Percentiles rank a stretch among this genome's conserved stretches.
Evolutionary conservation across 92 coral and sea anemone genomes (phyloP).

Genomic region (Siderastrea siderea): DNA sequence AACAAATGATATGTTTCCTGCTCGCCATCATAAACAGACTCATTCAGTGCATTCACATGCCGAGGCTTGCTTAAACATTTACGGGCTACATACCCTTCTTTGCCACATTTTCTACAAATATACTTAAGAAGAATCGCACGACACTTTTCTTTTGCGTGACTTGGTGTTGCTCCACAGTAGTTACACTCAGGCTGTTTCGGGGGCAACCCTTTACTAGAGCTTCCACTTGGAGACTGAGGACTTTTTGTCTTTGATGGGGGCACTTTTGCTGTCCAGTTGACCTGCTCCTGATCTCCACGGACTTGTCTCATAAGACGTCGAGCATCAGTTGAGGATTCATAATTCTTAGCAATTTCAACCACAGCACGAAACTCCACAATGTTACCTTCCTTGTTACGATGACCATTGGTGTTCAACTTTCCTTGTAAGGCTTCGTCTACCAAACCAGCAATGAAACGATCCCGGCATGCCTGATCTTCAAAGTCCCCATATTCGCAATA

Average conservation of each 20-base stretch:
- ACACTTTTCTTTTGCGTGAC: slow-evolving; percentile 21
- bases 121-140: slow-evolving; percentile 11
- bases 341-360: slow-evolving; percentile 28
- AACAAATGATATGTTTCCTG: slow-evolving; percentile 33
- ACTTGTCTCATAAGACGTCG: slow-evolving; percentile 10
- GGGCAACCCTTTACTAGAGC: too few relatives aligned
- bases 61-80: slow-evolving; percentile 29
- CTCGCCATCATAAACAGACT: slow-evolving; percentile 33
- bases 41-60: slow-evolving; percentile 13
- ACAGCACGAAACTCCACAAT: slow-evolving; percentile 16
- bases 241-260: too few relatives aligned
- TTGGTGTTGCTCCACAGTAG: too few relatives aligned
- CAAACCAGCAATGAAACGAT: slow-evolving; percentile 51
- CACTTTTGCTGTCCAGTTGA: too few relatives aligned
- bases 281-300: neutral
- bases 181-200: too few relatives aligned
- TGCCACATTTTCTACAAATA: slow-evolving; percentile 36
- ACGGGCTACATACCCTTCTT: slow-evolving; percentile 21
- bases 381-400: slow-evolving; percentile 24
- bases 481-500: neutral
- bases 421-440: slow-evolving; percentile 18
- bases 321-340: slow-evolving; percentile 30
- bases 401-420: slow-evolving; percentile 45
- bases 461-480: slow-evolving; percentile 28
- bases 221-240: too few relatives aligned